Base-by-base conservation (phyloP, 1,140 invertebrate genomes). In the Meloidogyne floridensis region DNA sequence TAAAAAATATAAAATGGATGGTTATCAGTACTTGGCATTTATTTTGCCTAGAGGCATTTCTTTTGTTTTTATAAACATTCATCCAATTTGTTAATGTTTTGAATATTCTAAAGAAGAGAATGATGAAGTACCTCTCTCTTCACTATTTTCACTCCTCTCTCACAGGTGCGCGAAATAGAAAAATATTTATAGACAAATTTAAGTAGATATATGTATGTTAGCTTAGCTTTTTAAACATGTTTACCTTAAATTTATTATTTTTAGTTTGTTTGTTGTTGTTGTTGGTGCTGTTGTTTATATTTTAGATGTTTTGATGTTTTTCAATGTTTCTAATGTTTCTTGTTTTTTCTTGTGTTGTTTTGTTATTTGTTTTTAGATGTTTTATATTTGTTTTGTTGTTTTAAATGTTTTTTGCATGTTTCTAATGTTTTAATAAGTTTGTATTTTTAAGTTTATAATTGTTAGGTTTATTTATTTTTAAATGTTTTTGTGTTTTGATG, bases 71-170 rank as follows among this genome's bases (percentile, higher is more conserved):
- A 59, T 15, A 59, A 15, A 59, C 15, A 15, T 65, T 65, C 59
- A 65, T 65, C 59, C 59, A 65, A 65, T 65, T 65, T 65, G 59
- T 65, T 59, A 59, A 59, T 59, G 56, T 65, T 65, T 65, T n/a
- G 59, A 15, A 5, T 65, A 65, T 18, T 65, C n/a, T n/a, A 65
- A 6, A 65, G 3, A n/a, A n/a, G n/a, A 65, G 15, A n/a, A 65
- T 65, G 59, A 65, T 65, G 59, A 65, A 65, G 59, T 65, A 65
- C n/a, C 7, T 6, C 15, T 6, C 56, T 59, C 11, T 20, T 20
- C 20, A 20, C 20, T 20, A 20, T 20, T 20, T 20, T 32, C 32
- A 32, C 32, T 32, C 15, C 56, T 59, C 56, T 15, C 56, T 15
- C 59, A 65, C 59, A 65, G 59, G 59, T 65, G 59, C 59, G 59